Evolutionary conservation across 2,888 invertebrate species (phyloP), one percentile per base, ranked within the genome.

Genomic region (Trichopoda pennipes): DNA sequence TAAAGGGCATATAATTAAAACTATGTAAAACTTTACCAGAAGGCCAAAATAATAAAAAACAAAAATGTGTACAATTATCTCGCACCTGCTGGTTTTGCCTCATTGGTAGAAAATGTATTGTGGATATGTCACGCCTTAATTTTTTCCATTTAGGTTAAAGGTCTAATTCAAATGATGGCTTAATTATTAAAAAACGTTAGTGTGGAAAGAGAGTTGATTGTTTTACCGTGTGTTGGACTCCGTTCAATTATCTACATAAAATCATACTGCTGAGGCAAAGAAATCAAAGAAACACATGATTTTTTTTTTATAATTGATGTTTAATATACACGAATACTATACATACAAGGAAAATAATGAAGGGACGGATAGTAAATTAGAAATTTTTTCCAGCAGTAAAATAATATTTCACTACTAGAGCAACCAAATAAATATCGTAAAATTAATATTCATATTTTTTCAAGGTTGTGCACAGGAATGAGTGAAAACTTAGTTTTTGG

Each of bases 121-220:
- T 28, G 21, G 17, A 23, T 69, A 35, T 23, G 64, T 49, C 60
- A 82, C 78, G 78, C 81, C 81, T 61, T 19, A 38, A 32, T 28
- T 74, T 53, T 44, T 21, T 47, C 53, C 49, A 35, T n/a, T 47
- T n/a, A 28, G 51, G 8, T 64, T 32, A 53, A 78, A 19, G 64
- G 64, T 58, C 81, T 64, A 49, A 66, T 82, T 78, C 75, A 47
- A 55, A 70, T 75, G 66, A 82, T 79, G 74, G 75, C 81, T 82
- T 82, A 64, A 81, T 81, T 69, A 75, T 60, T 66, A 16, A 60
- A 66, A 32, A 44, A 53, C 23, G 35, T 7, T 16, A 10, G 14
- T 32, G 3, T 44, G 44, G n/a, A 63, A 42, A 81, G 69, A 69
- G 69, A 74, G 69, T 74, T 81, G 17, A 38, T 44, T 2, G 7